Conservation (phyloP, 2,888 invertebrate genomes). For the Coelopa pilipes region DNA sequence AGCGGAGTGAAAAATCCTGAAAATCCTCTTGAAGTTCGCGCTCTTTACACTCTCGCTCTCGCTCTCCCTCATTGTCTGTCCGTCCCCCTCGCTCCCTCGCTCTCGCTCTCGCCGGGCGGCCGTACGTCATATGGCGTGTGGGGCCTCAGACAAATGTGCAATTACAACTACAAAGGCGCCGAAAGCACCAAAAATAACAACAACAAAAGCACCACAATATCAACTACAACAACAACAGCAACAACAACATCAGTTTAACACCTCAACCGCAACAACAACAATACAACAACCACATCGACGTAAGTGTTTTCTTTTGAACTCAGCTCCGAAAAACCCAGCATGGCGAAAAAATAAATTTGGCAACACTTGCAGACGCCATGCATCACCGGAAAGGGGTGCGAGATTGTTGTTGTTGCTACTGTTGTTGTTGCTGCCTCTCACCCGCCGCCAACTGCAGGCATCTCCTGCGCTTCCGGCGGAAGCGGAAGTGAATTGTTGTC, state of each 20-base stretch:
- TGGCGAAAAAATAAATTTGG: background rate
- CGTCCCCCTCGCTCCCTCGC: no score
- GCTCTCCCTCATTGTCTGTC: no score
- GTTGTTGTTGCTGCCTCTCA: background rate
- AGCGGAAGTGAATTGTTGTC: conserved; percentile 31
- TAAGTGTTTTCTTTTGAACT: background rate
- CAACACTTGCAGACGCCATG: conserved; percentile 16
- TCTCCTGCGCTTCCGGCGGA: conserved; percentile 11
- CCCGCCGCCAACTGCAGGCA: background rate
- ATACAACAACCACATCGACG: background rate
- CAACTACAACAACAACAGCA: background rate
- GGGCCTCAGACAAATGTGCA: no score
- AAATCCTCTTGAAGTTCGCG: no score
- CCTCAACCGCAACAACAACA: conserved; percentile 1
- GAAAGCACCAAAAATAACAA: background rate
- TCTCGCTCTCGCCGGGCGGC: no score
- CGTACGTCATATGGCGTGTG: no score
- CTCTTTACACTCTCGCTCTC: no score
- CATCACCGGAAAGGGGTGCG: background rate
- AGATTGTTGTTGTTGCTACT: no score
- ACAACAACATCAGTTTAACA: background rate
- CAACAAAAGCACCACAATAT: no score
- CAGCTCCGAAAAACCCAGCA: background rate
- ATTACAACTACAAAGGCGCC: background rate
- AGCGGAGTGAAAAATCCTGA: no score